Evolutionary conservation across 2,797 vertebrate species (phyloP), one percentile per base, ranked within the genome.

Genomic region (Phataginus tetradactyla): DNA sequence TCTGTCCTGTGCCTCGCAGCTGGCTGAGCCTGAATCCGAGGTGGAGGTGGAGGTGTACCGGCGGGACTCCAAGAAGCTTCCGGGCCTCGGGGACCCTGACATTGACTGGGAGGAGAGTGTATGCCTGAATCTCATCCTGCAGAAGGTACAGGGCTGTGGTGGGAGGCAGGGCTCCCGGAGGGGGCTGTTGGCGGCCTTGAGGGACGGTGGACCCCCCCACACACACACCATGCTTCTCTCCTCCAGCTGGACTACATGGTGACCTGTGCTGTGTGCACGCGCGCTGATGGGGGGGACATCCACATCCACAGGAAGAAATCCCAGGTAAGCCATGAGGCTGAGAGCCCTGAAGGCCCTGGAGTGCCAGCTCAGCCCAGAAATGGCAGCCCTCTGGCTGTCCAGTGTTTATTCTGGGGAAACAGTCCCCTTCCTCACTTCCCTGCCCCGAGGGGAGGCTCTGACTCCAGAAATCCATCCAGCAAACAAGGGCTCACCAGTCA

Each of bases 91-190:
- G 0, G 99, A 99, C 96, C 99, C 99, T 0, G 99, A 99, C 97
- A 99, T 99, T 5, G 99, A 99, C 98, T 99, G 99, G 99, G 99
- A 99, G 97, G 99, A 99, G 98, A 99, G 99, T 0, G 99, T 99
- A 93, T 99, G 99, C 98, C 98, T 99, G 97, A 99, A 99, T 94
- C 99, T 99, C 63, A 99, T 99, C 96, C 98, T 99, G 61, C 99
- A 99, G 98, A 99, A 99, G 99, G 99, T 99, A 75, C 2, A 20
- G 0, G 29, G 45, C 10, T 0, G n/a, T 5, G 0, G 0, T 3
- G 25, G 39, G n/a, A 53, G 86, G 37, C 29, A 0, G 66, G 57
- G 63, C 49, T 21, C 37, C 51, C 0, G 42, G 66, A 0, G 32
- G 3, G n/a, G 32, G 61, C 4, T 1, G 29, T 3, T 4, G 0